phyloP scores from a whole-genome alignment of 2,888 invertebrate species.

The Coremacera marginata region DNA sequence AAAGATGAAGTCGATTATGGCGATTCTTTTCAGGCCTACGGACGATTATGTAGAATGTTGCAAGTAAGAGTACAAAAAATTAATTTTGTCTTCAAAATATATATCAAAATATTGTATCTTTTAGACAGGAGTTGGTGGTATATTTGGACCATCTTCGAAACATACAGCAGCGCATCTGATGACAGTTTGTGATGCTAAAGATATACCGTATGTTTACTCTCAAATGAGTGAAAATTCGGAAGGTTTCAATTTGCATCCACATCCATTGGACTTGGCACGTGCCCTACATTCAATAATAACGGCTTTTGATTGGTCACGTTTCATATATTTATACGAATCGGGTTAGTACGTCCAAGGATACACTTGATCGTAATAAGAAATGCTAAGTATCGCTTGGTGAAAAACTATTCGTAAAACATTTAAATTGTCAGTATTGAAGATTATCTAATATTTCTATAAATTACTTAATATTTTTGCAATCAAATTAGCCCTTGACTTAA shows the following conservation, averaged over 20 bases:
- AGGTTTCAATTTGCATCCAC: conserved; percentile 79
- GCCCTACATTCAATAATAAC: conserved; percentile 78
- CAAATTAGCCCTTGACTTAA: no score
- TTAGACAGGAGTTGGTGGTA: conserved; percentile 79
- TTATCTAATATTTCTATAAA: no score
- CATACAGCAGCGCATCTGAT: conserved; percentile 81
- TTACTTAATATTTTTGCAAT: no score
- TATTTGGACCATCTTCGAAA: conserved; percentile 84
- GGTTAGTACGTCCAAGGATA: conserved; percentile 48
- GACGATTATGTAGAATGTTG: conserved; percentile 71
- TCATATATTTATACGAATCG: conserved; percentile 78
- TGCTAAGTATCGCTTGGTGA: no score
- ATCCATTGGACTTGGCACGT: conserved; percentile 75
- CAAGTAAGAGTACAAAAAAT: conserved; percentile 69
- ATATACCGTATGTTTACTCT: conserved; percentile 87
- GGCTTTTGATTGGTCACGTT: conserved; percentile 84
- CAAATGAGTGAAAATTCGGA: conserved; percentile 78
- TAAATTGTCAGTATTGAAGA: no score
- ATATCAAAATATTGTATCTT: not conserved
- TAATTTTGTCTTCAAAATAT: no score
- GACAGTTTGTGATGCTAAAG: conserved; percentile 84
- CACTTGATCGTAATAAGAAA: no score
- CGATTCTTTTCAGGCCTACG: conserved; percentile 72
- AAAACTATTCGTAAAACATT: no score
- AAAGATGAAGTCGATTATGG: conserved; percentile 70